A percentile compares a stretch with the other conserved stretches of the same genome.
These are phyloP conservation scores for Pilophorus perplexus DNA, from an alignment of 2,888 invertebrate genomes.

Conservation along the genomic window DNA sequence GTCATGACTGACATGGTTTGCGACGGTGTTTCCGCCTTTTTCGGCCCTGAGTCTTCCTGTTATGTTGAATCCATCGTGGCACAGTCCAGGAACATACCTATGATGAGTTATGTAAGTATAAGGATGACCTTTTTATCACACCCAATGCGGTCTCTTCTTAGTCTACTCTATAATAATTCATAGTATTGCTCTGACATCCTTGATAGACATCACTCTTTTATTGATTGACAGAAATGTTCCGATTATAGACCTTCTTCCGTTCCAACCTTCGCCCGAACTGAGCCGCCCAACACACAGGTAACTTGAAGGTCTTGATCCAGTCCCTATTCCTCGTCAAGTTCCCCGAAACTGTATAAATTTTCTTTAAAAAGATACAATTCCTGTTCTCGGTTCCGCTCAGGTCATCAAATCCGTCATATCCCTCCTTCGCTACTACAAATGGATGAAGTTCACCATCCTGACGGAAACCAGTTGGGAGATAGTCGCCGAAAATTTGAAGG, in stretches of 20 bases:
- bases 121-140: too few species aligned
- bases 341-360: not conserved
- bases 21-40: slow-evolving; percentile 84
- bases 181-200: too few species aligned
- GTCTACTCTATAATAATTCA: slow-evolving; percentile 20
- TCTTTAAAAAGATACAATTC: slow-evolving; percentile 12
- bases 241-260: slow-evolving; percentile 83
- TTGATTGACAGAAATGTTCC: slow-evolving; percentile 81
- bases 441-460: slow-evolving; percentile 90
- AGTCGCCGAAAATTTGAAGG: slow-evolving; percentile 76
- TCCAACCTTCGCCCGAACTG: slow-evolving; percentile 88
- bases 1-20: slow-evolving; percentile 89
- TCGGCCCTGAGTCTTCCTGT: slow-evolving; percentile 93
- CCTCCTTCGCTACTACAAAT: slow-evolving; percentile 83
- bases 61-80: slow-evolving; percentile 92
- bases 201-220: slow-evolving; percentile 26
- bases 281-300: slow-evolving; percentile 90
- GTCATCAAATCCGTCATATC: slow-evolving; percentile 93
- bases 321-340: not conserved
- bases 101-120: slow-evolving; percentile 96
- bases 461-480: slow-evolving; percentile 78
- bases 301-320: slow-evolving; percentile 40
- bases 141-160: too few species aligned
- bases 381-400: too few species aligned
- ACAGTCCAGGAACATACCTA: slow-evolving; percentile 89